Evolutionary conservation across 2,888 invertebrate genomes (phyloP).

Genomic region (Taphrorychus bicolor): DNA sequence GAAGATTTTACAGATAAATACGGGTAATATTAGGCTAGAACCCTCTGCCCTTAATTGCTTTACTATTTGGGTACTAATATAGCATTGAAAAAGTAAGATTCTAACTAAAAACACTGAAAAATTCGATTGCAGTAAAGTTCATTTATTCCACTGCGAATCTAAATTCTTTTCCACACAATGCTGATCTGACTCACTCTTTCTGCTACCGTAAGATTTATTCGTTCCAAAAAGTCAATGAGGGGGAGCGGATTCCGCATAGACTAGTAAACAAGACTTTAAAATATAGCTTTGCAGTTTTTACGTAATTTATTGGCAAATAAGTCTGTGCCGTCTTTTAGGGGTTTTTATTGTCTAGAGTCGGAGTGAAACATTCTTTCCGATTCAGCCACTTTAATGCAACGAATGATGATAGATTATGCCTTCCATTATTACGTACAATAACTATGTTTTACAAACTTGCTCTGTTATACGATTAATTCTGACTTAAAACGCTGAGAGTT

Average conservation of each 20-base stretch:
- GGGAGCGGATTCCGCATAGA: conserved; percentile 28
- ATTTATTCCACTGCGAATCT: conserved; percentile 19
- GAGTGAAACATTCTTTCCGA: background rate
- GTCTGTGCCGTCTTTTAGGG: background rate
- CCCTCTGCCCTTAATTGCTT: too few species aligned
- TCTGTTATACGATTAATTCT: background rate
- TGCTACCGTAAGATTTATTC: conserved; percentile 27
- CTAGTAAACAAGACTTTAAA: conserved; percentile 38
- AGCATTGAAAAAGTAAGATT: too few species aligned
- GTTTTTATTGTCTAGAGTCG: background rate
- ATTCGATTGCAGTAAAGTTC: background rate
- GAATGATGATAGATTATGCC: background rate
- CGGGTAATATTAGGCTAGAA: too few species aligned
- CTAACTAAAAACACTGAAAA: too few species aligned
- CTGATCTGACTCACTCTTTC: conserved; percentile 29
- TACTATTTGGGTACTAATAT: too few species aligned
- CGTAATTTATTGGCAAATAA: conserved; percentile 21
- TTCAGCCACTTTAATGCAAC: background rate
- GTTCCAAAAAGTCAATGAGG: conserved; percentile 36
- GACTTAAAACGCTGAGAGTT: background rate
- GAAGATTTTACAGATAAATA: too few species aligned
- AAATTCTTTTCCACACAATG: conserved; percentile 25
- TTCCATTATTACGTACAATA: too few species aligned
- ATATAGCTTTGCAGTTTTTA: conserved; percentile 29
- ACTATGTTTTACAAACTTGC: background rate